Percentiles rank a stretch among this genome's conserved stretches.
Evolutionary conservation across 2,113 vertebrate genomes (phyloP).

Genomic region (Delphinus delphis): DNA sequence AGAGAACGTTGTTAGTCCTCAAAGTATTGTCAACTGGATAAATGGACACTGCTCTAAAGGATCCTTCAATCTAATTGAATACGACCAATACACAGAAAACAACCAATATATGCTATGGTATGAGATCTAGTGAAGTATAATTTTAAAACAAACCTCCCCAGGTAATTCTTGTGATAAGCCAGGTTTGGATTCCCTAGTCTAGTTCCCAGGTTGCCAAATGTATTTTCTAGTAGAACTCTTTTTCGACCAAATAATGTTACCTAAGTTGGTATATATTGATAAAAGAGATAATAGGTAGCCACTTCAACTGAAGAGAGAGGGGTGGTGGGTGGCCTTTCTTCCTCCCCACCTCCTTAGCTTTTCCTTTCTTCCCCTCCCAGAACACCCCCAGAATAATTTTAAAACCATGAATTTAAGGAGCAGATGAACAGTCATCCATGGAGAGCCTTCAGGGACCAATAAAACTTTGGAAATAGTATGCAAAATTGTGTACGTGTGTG

Average conservation of each 20-base stretch:
- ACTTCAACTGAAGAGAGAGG: background rate
- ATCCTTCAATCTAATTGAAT: background rate
- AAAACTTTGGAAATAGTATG: background rate
- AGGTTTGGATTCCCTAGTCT: background rate
- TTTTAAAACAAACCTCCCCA: background rate
- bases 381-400: background rate
- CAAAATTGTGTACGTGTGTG: background rate
- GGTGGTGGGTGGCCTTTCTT: background rate
- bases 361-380: background rate
- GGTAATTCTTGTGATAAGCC: background rate
- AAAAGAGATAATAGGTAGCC: background rate
- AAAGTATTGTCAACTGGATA: background rate
- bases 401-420: background rate
- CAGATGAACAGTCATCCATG: background rate
- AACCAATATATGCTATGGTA: background rate
- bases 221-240: background rate
- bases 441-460: background rate
- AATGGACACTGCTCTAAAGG: background rate
- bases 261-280: background rate
- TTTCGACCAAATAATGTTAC: background rate
- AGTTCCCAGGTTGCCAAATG: background rate
- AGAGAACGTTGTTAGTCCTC: background rate
- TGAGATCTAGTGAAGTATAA: background rate
- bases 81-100: background rate
- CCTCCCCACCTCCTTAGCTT: background rate